Base-by-base conservation (phyloP, 2,113 vertebrate species). In the Catharus bicknelli region DNA sequence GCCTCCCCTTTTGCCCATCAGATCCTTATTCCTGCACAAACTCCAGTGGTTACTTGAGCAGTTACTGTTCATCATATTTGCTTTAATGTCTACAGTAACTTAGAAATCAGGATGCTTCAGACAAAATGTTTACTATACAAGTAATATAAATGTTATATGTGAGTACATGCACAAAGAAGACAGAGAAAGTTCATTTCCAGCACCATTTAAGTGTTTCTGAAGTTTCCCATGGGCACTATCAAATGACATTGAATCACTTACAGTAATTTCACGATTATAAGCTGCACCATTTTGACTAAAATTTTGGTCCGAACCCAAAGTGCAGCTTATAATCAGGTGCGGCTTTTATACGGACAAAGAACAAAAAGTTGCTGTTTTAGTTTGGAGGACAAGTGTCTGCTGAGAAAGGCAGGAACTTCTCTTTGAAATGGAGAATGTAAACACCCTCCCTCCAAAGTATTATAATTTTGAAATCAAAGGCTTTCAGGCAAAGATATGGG, bases 1-100 rank as follows among this genome's bases (percentile, higher is more conserved):
- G 57, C 73, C 93, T 96, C 87, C 86, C 84, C n/a, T 76, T 90
- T 88, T 95, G 87, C 88, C 74, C 79, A 86, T 96, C 88, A 95
- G 90, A 47, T 57, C 77, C 70, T 91, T 91, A 91, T 90, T 94
- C 96, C 93, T 96, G 93, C 96, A 93, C 88, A 95, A 84, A 96
- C 92, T 91, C 85, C 94, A 87, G 88, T 87, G 64, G 53, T 90
- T 95, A 90, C 85, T 92, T 93, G 83, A 94, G 93, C 95, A 97
- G 75, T 91, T 93, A 92, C 95, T 76, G 86, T 93, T 79, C 55
- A 55, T 95, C 86, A 61, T 90, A 94, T 94, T 94, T 95, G 85
- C 95, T 96, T 91, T 90, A 53, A 83, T 88, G 80, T 90, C 90
- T 70, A 91, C 20, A 96, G 91, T 91, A 92, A 95, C 75, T 92